phyloP scores from a whole-genome alignment of 2,797 vertebrate species.

The Sebastes steindachneri region DNA sequence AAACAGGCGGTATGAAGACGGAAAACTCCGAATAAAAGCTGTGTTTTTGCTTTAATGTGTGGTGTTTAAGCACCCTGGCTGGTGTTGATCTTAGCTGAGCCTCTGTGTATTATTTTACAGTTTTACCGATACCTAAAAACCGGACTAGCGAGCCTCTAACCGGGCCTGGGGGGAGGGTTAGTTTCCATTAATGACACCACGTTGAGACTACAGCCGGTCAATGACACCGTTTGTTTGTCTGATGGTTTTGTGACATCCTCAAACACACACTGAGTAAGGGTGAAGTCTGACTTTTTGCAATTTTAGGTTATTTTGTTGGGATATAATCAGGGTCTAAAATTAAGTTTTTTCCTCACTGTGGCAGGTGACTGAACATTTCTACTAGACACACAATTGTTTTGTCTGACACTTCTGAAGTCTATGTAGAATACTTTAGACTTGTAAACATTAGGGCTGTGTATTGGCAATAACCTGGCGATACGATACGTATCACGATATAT shows the following conservation, averaged over 20 bases:
- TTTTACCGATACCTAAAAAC: constrained; percentile 42
- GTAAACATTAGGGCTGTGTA: too few relatives aligned
- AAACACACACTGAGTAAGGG: not conserved
- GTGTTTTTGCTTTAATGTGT: not conserved
- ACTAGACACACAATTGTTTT: too few relatives aligned
- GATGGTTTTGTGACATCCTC: not conserved
- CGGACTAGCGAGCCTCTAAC: constrained; percentile 32
- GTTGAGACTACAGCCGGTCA: constrained; percentile 16
- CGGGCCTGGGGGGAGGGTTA: constrained; percentile 54
- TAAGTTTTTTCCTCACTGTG: too few relatives aligned
- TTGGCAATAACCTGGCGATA: too few relatives aligned
- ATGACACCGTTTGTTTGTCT: not conserved
- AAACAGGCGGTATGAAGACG: not conserved
- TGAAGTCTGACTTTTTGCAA: not conserved
- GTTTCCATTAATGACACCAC: constrained; percentile 32
- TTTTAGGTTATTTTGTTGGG: too few relatives aligned
- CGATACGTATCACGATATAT: too few relatives aligned
- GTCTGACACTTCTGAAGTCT: too few relatives aligned
- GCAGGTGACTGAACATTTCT: too few relatives aligned
- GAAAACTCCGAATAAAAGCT: accelerated
- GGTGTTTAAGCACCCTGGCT: accelerated
- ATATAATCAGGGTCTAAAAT: too few relatives aligned
- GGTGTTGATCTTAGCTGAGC: accelerated
- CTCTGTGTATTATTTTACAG: not conserved
- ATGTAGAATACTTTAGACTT: too few relatives aligned